phyloP scores from a whole-genome alignment of 2,113 vertebrate genomes.

The Syrrhaptes paradoxus region DNA sequence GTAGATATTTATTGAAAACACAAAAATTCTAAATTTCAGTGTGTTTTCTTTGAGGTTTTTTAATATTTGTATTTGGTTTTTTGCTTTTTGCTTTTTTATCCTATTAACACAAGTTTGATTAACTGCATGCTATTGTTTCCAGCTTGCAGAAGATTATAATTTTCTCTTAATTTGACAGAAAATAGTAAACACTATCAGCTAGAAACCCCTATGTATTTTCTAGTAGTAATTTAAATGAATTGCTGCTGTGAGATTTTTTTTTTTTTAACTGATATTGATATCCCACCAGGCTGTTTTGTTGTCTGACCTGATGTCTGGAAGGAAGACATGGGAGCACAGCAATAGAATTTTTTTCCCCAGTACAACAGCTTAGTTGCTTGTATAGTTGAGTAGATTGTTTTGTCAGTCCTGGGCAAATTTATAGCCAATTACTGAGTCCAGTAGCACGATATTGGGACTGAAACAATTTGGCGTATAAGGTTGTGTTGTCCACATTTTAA shows the following conservation, averaged over 20 bases:
- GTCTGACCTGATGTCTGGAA: neutral
- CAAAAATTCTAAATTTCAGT: neutral
- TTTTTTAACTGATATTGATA: neutral
- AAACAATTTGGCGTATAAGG: neutral
- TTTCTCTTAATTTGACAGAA: neutral
- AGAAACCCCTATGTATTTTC: neutral
- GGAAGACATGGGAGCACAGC: neutral
- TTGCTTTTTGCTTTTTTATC: neutral
- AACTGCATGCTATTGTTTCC: neutral
- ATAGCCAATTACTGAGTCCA: neutral
- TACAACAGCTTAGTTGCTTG: neutral
- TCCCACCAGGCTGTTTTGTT: neutral
- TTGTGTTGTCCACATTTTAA: neutral
- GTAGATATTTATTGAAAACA: neutral
- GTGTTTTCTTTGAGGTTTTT: neutral
- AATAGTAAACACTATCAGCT: neutral
- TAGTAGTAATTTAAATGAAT: neutral
- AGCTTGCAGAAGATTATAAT: neutral
- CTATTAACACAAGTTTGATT: neutral
- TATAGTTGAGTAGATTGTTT: neutral
- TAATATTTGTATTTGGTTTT: neutral
- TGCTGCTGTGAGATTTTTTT: neutral
- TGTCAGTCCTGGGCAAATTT: neutral
- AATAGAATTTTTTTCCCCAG: neutral
- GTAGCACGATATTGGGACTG: neutral